These are phyloP conservation scores for Tetragonula carbonaria DNA, from an alignment of 2,888 invertebrate species.

Conservation along the genomic window DNA sequence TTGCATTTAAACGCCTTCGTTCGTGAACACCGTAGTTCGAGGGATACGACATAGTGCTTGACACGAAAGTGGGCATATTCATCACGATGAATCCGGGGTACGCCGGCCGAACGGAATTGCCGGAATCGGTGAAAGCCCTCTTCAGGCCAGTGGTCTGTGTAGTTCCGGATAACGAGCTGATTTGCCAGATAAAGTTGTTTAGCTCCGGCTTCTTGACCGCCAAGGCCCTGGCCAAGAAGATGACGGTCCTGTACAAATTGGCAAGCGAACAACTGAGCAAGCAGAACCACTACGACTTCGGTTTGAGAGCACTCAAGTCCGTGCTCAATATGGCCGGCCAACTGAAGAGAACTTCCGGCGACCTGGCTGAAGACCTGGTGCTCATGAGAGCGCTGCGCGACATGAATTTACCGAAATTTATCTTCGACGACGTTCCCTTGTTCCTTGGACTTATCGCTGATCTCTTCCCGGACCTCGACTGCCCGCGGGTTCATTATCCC, in stretches of 20 bases:
- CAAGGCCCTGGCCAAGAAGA: conserved; percentile 96
- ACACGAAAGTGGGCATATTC: conserved; percentile 95
- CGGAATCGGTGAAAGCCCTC: conserved; percentile 95
- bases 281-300: conserved; percentile 97
- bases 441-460: conserved; percentile 95
- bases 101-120: conserved; percentile 95
- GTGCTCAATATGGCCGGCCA: conserved; percentile 96
- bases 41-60: conserved; percentile 92
- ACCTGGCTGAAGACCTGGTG: conserved; percentile 93
- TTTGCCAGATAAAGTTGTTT: conserved; percentile 95
- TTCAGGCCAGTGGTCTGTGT: conserved; percentile 97
- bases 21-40: conserved; percentile 87
- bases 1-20: background rate
- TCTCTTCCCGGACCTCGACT: conserved; percentile 95
- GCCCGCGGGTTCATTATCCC: conserved; percentile 94
- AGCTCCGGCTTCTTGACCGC: conserved; percentile 96
- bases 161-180: conserved; percentile 95
- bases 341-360: conserved; percentile 91
- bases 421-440: conserved; percentile 95
- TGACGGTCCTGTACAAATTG: conserved; percentile 95
- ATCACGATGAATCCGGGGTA: conserved; percentile 98
- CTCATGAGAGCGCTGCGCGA: conserved; percentile 95
- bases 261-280: conserved; percentile 95
- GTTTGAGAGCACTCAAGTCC: conserved; percentile 94
- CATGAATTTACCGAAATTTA: conserved; percentile 97